A percentile compares a stretch with the other conserved stretches of the same genome.
Conservation (phyloP, 2,888 invertebrate species). For the Nemurella pictetii region DNA sequence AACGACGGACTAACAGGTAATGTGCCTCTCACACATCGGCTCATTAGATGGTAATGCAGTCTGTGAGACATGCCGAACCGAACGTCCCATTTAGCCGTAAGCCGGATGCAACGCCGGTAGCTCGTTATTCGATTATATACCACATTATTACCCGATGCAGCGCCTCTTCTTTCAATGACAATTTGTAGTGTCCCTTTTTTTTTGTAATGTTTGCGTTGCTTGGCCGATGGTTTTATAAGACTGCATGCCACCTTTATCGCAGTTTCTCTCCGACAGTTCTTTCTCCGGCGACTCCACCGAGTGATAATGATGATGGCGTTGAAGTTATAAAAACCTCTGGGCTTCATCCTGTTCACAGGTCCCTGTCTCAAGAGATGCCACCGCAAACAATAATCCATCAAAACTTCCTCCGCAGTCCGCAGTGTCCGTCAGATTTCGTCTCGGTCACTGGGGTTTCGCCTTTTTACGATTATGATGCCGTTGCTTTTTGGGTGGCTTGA, state of each 20-base stretch:
- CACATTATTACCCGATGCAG: not conserved
- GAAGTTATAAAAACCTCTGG: slow-evolving; percentile 19
- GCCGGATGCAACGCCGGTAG: not conserved
- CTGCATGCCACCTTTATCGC: not conserved
- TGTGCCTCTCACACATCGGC: not conserved
- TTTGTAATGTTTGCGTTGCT: not conserved
- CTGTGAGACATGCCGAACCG: too few species aligned
- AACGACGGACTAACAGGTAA: not conserved
- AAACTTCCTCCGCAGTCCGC: not conserved
- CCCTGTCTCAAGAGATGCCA: not conserved
- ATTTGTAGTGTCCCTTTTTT: not conserved
- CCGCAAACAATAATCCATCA: slow-evolving; percentile 21
- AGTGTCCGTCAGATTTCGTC: not conserved
- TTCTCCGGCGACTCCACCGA: not conserved
- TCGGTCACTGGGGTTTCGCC: slow-evolving; percentile 5
- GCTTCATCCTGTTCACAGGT: slow-evolving; percentile 30
- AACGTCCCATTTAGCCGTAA: not conserved
- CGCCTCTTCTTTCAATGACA: not conserved
- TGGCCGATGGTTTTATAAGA: not conserved
- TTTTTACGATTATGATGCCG: not conserved
- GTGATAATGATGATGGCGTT: slow-evolving; percentile 28
- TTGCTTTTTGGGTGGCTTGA: not conserved
- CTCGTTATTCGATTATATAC: not conserved
- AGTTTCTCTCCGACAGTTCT: not conserved
- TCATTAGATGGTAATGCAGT: not conserved